phyloP scores from a whole-genome alignment of 2,888 invertebrate species.

The Papilio elwesi region DNA sequence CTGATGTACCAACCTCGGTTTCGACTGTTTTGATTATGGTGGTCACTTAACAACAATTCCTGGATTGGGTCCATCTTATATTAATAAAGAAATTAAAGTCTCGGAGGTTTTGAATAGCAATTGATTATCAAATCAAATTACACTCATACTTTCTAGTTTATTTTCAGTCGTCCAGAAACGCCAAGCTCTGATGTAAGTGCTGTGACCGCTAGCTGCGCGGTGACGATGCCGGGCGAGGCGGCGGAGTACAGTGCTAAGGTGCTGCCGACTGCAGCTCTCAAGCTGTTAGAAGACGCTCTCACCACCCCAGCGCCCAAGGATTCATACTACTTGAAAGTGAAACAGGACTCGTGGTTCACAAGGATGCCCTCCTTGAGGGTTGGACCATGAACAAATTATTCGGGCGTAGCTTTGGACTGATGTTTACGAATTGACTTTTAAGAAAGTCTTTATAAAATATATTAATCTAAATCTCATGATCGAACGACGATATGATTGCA shows the following conservation, averaged over 20 bases:
- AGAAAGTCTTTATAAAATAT: background rate
- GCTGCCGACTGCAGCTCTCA: slow-evolving; percentile 84
- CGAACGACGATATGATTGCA: background rate
- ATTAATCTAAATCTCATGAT: too few species aligned
- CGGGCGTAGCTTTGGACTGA: slow-evolving; percentile 32
- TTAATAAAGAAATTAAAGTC: too few species aligned
- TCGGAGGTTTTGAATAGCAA: too few species aligned
- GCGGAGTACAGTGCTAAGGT: slow-evolving; percentile 87
- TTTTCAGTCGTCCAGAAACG: slow-evolving; percentile 76
- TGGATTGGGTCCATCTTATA: too few species aligned
- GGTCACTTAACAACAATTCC: too few species aligned
- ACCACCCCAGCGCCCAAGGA: slow-evolving; percentile 83
- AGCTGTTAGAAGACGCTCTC: slow-evolving; percentile 86
- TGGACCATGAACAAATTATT: slow-evolving; percentile 53
- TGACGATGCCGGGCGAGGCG: slow-evolving; percentile 83
- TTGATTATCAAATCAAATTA: background rate
- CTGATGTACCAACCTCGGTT: too few species aligned
- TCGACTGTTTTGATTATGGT: too few species aligned
- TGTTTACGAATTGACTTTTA: background rate
- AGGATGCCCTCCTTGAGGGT: slow-evolving; percentile 80
- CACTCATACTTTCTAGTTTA: background rate
- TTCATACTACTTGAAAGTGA: slow-evolving; percentile 78
- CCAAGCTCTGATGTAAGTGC: slow-evolving; percentile 76
- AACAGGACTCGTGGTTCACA: slow-evolving; percentile 81
- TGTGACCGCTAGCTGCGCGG: slow-evolving; percentile 74